Base-by-base conservation (phyloP, 2,113 vertebrate species). In the Menura novaehollandiae region DNA sequence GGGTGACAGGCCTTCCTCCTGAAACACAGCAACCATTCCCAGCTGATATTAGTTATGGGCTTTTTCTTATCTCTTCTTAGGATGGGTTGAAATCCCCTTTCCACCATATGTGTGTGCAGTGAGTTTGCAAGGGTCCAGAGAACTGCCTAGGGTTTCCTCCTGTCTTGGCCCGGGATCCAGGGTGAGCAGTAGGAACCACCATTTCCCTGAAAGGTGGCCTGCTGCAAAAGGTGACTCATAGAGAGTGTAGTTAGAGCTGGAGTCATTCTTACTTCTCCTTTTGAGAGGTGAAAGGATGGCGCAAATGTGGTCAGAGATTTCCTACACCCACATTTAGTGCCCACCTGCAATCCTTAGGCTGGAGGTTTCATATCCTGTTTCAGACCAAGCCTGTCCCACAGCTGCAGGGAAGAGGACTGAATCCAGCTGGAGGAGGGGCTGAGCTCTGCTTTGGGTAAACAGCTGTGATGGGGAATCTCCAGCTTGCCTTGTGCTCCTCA, bases 251-350 rank as follows among this genome's bases (percentile, higher is more conserved):
- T 71, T 43, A 77, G 68, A 69, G 16, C 52, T 67, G 68, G 37
- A 71, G 55, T n/a, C 33, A 81, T 83, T 95, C 72, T 92, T 93
- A 86, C 33, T 90, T 95, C 78, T 89, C 30, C 35, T 94, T 83
- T 86, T 81, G 64, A 83, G 84, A 73, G 75, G 63, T 92, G 68
- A 96, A 95, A 97, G 76, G 46, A 86, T 3, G 2, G 26, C 21
- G 21, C 2, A 3, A 59, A 35, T 86, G 83, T 0, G 23, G 55
- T 81, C 55, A 51, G 63, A 73, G 33, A 41, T 84, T 89, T 88
- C 33, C 33, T 81, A 60, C 23, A 46, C 15, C 20, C 46, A 43
- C 6, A 2, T 53, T 90, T 32, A 33, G 63, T 37, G 51, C 15
- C 28, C 79, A 89, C 39, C 47, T 95, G 86, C 73, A 81, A 21